phyloP scores from a whole-genome alignment of 2,888 invertebrate genomes.

The Abrostola triplasia region DNA sequence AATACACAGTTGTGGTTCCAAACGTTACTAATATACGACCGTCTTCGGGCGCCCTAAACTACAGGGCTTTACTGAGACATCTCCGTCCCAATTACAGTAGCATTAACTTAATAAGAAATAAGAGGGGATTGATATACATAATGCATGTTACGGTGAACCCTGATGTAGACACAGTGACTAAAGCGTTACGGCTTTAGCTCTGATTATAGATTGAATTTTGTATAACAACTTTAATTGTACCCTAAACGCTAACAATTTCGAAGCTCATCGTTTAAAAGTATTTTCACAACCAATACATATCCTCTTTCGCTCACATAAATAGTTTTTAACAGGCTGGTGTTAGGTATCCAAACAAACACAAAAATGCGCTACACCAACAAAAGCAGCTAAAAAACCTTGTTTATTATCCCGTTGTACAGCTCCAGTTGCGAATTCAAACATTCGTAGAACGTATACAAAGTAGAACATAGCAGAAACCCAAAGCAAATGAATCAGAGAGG shows the following conservation, averaged over 20 bases:
- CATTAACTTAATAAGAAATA: slow-evolving; percentile 60
- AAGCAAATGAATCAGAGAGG: slow-evolving; percentile 35
- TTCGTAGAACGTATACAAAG: neutral
- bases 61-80: slow-evolving; percentile 73
- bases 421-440: neutral
- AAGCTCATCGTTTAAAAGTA: no score
- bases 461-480: slow-evolving; percentile 16
- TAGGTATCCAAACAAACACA: neutral
- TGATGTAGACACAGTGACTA: neutral
- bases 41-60: slow-evolving; percentile 59
- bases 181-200: neutral
- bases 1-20: no score
- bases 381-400: neutral
- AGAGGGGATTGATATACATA: slow-evolving; percentile 8
- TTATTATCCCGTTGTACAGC: neutral
- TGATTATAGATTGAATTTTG: no score
- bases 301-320: no score
- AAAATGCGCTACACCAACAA: slow-evolving; percentile 13
- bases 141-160: neutral
- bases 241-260: no score
- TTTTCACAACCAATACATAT: no score
- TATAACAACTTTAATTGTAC: no score
- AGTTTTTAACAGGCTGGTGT: no score
- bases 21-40: neutral
- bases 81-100: slow-evolving; percentile 70